phyloP scores from a whole-genome alignment of 2,113 vertebrate species.

The Agapornis roseicollis region DNA sequence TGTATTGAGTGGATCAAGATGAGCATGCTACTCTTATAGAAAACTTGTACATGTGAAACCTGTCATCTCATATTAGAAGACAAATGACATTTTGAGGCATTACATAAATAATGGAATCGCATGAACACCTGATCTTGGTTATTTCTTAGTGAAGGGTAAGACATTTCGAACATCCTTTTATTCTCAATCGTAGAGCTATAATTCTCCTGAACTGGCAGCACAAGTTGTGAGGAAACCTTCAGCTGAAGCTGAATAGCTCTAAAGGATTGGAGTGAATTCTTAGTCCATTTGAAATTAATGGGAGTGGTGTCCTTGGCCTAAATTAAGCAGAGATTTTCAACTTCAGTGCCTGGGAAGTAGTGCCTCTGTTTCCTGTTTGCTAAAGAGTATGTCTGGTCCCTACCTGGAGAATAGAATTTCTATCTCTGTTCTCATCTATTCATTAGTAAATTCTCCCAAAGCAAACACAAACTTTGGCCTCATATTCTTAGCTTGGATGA shows the following conservation, averaged over 20 bases:
- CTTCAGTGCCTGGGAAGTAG: background rate
- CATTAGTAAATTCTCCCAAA: background rate
- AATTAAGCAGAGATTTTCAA: background rate
- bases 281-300: background rate
- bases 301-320: background rate
- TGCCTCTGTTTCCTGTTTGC: background rate
- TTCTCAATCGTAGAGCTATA: conserved; percentile 42
- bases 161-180: conserved; percentile 31
- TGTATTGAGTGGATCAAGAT: conserved; percentile 65
- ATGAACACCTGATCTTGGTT: conserved; percentile 68
- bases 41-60: conserved; percentile 61
- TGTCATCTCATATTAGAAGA: conserved; percentile 70
- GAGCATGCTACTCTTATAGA: conserved; percentile 26
- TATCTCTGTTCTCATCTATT: background rate
- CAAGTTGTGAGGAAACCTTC: background rate
- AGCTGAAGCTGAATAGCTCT: background rate
- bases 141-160: conserved; percentile 65
- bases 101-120: conserved; percentile 73
- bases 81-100: conserved; percentile 67
- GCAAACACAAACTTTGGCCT: background rate
- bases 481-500: background rate
- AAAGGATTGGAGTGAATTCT: background rate
- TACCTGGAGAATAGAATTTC: background rate
- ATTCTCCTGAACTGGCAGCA: conserved; percentile 9
- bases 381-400: background rate